Conservation (phyloP, 2,113 vertebrate species). For the Sclerurus mexicanus region DNA sequence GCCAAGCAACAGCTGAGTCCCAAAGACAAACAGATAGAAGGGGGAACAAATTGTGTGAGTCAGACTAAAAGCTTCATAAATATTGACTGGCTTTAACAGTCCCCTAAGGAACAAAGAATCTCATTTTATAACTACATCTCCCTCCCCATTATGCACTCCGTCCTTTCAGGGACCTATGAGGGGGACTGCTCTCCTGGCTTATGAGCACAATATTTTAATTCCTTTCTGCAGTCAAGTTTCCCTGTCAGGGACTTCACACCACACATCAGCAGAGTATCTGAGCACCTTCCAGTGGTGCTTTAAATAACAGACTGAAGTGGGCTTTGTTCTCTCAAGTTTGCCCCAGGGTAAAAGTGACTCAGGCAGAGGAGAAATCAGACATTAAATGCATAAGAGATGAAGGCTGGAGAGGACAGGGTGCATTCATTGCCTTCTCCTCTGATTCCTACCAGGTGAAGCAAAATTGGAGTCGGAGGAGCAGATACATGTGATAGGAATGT, state of each 20-base stretch:
- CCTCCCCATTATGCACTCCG: not conserved
- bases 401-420: not conserved
- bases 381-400: not conserved
- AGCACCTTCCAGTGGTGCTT: not conserved
- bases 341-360: not conserved
- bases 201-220: not conserved
- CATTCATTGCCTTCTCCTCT: not conserved
- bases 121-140: slow-evolving; percentile 43
- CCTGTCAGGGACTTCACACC: not conserved
- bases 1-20: slow-evolving; percentile 37
- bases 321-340: not conserved
- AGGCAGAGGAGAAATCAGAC: not conserved
- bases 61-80: slow-evolving; percentile 71
- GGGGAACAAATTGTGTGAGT: slow-evolving; percentile 53
- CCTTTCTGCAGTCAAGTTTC: not conserved
- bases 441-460: not conserved
- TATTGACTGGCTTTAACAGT: slow-evolving; percentile 58
- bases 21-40: not conserved
- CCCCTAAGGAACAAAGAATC: slow-evolving; percentile 17
- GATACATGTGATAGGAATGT: accelerated
- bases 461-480: not conserved
- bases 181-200: not conserved
- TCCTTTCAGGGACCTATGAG: not conserved
- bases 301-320: not conserved
- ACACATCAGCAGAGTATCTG: not conserved